Evolutionary conservation across 2,113 vertebrate genomes (phyloP).

Genomic region (Tupaia chinensis): DNA sequence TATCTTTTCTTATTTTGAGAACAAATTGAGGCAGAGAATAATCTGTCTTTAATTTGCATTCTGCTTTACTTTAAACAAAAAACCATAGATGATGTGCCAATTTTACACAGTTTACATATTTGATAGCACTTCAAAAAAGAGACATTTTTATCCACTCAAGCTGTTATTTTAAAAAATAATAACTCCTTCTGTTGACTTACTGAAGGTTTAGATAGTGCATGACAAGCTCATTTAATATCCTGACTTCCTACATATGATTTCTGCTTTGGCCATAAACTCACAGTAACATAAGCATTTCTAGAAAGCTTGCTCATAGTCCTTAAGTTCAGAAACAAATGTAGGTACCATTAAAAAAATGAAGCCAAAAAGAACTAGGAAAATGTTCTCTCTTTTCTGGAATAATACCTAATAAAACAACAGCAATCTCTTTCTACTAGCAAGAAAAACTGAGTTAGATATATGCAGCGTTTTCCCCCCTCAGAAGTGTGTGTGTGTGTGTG

Average conservation of each 20-base stretch:
- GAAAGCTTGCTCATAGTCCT: background rate
- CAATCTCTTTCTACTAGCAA: background rate
- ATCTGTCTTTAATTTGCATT: background rate
- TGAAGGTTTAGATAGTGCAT: background rate
- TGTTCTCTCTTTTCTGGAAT: background rate
- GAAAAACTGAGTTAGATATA: background rate
- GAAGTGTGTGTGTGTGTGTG: background rate
- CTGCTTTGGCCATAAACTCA: conserved; percentile 5
- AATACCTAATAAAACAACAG: conserved; percentile 8
- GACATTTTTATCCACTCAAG: conserved; percentile 14
- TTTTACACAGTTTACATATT: background rate
- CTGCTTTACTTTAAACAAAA: conserved; percentile 1
- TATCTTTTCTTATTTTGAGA: conserved; percentile 1
- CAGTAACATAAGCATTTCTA: background rate
- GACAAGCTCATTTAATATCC: conserved; percentile 13
- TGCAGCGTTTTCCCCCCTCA: background rate
- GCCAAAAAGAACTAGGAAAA: background rate
- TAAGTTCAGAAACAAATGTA: conserved; percentile 25
- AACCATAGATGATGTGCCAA: background rate
- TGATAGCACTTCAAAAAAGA: conserved; percentile 15
- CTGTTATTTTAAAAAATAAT: background rate
- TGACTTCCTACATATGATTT: background rate
- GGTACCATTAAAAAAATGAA: background rate
- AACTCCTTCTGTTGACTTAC: background rate
- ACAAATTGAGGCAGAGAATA: conserved; percentile 13